These are phyloP conservation scores for Microplitis deprimator DNA, from an alignment of 2,888 invertebrate species.

Conservation along the genomic window DNA sequence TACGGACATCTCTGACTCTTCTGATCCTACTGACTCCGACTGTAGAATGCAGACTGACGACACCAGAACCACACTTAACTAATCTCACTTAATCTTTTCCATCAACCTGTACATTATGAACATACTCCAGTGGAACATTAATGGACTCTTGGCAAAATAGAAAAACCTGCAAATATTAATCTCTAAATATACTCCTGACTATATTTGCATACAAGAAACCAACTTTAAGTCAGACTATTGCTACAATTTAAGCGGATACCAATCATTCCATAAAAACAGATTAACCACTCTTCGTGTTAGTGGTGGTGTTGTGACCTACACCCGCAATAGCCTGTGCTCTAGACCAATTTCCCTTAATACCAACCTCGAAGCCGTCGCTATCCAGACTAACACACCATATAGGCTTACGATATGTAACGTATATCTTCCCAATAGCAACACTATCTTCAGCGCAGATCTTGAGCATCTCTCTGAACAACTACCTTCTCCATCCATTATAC, in stretches of 20 bases:
- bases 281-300: neutral
- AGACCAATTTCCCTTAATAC: neutral
- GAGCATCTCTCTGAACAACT: conserved; percentile 44
- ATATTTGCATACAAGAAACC: neutral
- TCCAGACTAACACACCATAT: neutral
- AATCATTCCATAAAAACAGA: neutral
- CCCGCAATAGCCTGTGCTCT: too few species aligned
- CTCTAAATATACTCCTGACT: neutral
- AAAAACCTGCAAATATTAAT: neutral
- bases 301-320: neutral
- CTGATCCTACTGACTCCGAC: neutral
- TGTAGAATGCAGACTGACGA: neutral
- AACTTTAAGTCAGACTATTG: neutral
- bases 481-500: conserved; percentile 49
- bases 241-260: neutral
- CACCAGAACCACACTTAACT: neutral
- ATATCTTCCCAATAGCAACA: conserved; percentile 35
- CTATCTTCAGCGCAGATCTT: conserved; percentile 17
- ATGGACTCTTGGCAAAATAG: neutral
- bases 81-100: neutral
- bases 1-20: neutral
- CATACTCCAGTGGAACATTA: neutral
- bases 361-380: neutral
- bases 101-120: neutral
- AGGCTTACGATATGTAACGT: conserved; percentile 25